These are phyloP conservation scores for Danaus plexippus DNA, from an alignment of 1,140 invertebrate genomes.

Conservation along the genomic window DNA sequence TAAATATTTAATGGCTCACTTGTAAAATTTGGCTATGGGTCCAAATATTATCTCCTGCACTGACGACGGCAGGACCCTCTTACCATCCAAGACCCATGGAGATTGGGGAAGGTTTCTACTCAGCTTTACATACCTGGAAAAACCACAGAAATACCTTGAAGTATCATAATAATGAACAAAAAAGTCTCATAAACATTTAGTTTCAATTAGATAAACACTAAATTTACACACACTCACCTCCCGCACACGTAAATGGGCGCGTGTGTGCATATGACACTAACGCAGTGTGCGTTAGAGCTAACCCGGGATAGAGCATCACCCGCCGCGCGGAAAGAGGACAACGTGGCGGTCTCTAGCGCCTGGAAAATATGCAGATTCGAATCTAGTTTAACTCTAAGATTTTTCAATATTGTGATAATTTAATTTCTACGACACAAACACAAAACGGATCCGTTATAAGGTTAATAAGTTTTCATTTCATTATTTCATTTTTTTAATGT, in stretches of 20 bases:
- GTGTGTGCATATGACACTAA: conserved; percentile 33
- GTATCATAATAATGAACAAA: no score
- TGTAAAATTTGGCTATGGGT: conserved; percentile 71
- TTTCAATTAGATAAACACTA: neutral
- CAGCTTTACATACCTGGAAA: conserved; percentile 84
- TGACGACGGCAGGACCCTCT: conserved; percentile 85
- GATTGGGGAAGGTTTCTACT: conserved; percentile 91
- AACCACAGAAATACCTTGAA: no score
- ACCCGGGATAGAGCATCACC: conserved; percentile 17
- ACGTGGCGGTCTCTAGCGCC: conserved; percentile 32
- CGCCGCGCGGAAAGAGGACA: conserved; percentile 17
- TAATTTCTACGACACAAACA: no score
- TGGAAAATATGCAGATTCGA: conserved; percentile 5
- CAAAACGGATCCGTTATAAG: no score
- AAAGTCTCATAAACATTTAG: neutral
- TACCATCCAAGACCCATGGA: conserved; percentile 92
- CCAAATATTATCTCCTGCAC: conserved; percentile 92
- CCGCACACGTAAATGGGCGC: conserved; percentile 45
- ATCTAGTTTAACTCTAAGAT: no score
- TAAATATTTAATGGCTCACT: conserved; percentile 40
- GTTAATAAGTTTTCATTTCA: no score
- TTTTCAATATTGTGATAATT: no score
- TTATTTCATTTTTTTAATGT: no score
- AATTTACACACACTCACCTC: conserved; percentile 30
- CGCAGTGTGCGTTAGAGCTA: conserved; percentile 23